Base-by-base conservation (phyloP, 2,113 vertebrate genomes). In the Apeltes quadracus region DNA sequence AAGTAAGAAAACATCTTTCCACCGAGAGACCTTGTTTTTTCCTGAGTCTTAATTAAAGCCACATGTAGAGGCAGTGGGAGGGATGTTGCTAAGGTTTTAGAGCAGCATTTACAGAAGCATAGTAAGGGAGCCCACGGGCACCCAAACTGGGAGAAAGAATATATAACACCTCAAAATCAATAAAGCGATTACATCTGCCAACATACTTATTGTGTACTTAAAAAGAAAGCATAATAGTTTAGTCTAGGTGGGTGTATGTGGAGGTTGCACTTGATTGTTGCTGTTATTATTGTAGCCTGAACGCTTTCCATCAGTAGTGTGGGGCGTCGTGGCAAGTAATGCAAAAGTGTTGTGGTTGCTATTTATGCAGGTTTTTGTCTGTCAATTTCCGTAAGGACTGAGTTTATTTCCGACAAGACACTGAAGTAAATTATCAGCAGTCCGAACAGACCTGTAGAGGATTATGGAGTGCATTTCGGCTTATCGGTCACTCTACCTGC, bases 111-210 rank as follows among this genome's bases (percentile, higher is more conserved):
- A 25, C 27, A 56, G 15, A 66, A 18, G 18, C 27, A 32, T 5
- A 50, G 16, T 36, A 25, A 41, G 16, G 14, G 8, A 65, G 48
- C 54, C 23, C 16, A 57, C 39, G 34, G 29, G 29, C 29, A 75
- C 54, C 65, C 38, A 61, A 6, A 43, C 25, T 46, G 4, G 7
- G 22, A 72, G 4, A 20, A 56, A 34, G 11, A 50, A 75, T 18
- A 53, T 46, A 13, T 44, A 56, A 58, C 23, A 71, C 69, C 75
- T 80, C 2, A 34, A 69, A 79, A 75, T 82, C 63, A 73, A 74
- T 87, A 34, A 73, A 53, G n/a, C n/a, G 39, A 59, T 57, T 41
- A 32, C 43, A 66, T 38, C 59, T 75, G 27, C 1, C 3, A 16
- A 53, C 71, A 51, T 58, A 38, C 66, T 72, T 68, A 61, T 79